These are phyloP conservation scores for Choreutis nemorana DNA, from an alignment of 2,888 invertebrate species.

Conservation along the genomic window DNA sequence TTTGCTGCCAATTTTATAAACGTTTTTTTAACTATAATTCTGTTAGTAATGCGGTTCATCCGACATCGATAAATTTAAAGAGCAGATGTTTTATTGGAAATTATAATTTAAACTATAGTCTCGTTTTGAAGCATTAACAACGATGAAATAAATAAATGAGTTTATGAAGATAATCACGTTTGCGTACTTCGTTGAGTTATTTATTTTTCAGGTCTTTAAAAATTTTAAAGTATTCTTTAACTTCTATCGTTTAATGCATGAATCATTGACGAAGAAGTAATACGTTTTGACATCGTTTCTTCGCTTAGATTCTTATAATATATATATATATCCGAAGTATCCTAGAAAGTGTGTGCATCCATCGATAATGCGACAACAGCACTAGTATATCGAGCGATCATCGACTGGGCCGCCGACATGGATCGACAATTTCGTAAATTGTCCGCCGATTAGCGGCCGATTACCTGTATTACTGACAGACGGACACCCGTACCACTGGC, in stretches of 20 bases:
- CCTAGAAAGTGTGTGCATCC: conserved; percentile 16
- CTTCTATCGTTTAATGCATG: too few species aligned
- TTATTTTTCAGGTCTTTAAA: too few species aligned
- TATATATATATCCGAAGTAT: conserved; percentile 4
- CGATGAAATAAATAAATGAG: conserved; percentile 1
- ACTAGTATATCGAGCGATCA: conserved; percentile 37
- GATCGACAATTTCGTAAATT: conserved; percentile 66
- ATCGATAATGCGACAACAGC: conserved; percentile 32
- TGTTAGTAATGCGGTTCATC: conserved; percentile 41
- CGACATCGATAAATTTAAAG: conserved; percentile 33
- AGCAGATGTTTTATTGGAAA: conserved; percentile 10
- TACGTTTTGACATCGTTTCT: too few species aligned
- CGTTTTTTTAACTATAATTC: conserved; percentile 47
- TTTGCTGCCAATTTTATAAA: conserved; percentile 61
- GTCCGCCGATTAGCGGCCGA: conserved; percentile 63
- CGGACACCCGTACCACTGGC: conserved; percentile 55
- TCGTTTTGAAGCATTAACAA: conserved; percentile 5
- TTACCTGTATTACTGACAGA: conserved; percentile 61
- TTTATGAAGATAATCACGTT: conserved; percentile 3
- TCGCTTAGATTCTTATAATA: too few species aligned
- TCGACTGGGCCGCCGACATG: conserved; percentile 57
- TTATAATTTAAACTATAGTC: conserved; percentile 10
- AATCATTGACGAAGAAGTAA: too few species aligned
- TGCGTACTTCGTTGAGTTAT: too few species aligned
- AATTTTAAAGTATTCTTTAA: too few species aligned